Evolutionary conservation across 2,113 vertebrate species (phyloP).

Genomic region (Ia io): DNA sequence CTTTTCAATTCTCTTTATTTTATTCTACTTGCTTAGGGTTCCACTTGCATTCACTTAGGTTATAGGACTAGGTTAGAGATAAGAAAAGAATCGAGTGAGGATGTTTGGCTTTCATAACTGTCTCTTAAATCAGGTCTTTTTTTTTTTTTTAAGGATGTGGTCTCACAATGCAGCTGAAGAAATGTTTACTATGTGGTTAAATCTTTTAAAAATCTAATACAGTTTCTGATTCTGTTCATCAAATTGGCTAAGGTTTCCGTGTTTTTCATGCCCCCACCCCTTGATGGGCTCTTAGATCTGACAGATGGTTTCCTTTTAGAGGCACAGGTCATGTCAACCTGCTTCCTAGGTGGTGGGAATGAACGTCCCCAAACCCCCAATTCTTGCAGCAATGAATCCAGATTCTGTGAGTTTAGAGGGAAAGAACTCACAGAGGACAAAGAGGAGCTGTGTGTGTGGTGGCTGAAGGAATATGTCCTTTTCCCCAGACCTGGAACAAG

Average conservation of each 20-base stretch:
- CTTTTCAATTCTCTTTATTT: not conserved
- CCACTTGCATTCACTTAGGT: not conserved
- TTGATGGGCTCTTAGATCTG: not conserved
- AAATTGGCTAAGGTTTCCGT: not conserved
- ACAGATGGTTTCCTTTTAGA: not conserved
- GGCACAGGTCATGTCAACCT: not conserved
- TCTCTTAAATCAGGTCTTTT: not conserved
- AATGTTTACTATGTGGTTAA: not conserved
- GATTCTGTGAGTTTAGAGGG: not conserved
- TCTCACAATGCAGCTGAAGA: not conserved
- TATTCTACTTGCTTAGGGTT: not conserved
- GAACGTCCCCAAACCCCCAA: not conserved
- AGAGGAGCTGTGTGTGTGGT: not conserved
- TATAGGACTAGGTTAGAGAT: not conserved
- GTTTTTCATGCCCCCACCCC: not conserved
- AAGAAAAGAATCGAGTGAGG: not conserved
- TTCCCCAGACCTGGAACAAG: not conserved
- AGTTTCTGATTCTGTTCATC: not conserved
- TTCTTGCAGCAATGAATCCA: not conserved
- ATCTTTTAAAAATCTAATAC: not conserved
- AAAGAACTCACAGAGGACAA: not conserved
- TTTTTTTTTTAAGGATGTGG: not conserved
- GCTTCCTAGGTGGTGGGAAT: not conserved
- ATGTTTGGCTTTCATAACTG: not conserved
- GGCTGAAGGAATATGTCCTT: not conserved